These are phyloP conservation scores for Creontiades dilutus DNA, from an alignment of 2,888 invertebrate genomes.

Conservation along the genomic window DNA sequence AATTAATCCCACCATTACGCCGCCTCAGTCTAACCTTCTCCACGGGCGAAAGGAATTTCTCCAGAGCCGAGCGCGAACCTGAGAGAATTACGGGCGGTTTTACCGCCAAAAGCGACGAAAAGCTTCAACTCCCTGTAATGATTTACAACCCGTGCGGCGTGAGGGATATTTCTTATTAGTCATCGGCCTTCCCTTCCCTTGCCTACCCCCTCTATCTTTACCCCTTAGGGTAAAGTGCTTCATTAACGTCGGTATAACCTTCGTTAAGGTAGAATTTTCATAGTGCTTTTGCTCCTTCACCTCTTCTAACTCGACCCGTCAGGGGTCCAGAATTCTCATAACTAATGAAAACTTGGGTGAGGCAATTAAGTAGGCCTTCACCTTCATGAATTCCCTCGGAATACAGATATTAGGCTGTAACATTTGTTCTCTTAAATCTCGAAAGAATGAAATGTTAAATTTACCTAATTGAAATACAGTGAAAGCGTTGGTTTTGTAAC, in stretches of 20 bases:
- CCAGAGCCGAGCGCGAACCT: not conserved
- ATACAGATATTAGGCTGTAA: not conserved
- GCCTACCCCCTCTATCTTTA: not conserved
- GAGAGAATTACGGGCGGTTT: slow-evolving; percentile 29
- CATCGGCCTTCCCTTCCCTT: not conserved
- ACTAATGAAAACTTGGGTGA: not conserved
- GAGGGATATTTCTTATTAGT: slow-evolving; percentile 42
- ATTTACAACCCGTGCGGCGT: slow-evolving; percentile 5
- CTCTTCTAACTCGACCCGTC: not conserved
- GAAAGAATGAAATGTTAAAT: no score
- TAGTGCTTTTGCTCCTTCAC: not conserved
- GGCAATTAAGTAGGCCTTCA: not conserved
- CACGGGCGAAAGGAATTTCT: not conserved
- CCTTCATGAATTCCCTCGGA: not conserved
- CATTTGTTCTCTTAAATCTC: not conserved
- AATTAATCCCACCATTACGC: slow-evolving; percentile 7
- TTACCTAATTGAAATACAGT: no score
- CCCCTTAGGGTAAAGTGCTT: not conserved
- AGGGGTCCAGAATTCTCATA: slow-evolving; percentile 17
- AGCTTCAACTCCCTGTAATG: slow-evolving; percentile 28
- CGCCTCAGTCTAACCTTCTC: not conserved
- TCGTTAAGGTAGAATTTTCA: slow-evolving; percentile 32
- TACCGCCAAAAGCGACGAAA: slow-evolving; percentile 36
- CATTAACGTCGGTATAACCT: slow-evolving; percentile 22
- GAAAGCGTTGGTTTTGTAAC: no score